These are phyloP conservation scores for Drosophila koepferae DNA, from an alignment of 2,888 invertebrate genomes.

Conservation along the genomic window DNA sequence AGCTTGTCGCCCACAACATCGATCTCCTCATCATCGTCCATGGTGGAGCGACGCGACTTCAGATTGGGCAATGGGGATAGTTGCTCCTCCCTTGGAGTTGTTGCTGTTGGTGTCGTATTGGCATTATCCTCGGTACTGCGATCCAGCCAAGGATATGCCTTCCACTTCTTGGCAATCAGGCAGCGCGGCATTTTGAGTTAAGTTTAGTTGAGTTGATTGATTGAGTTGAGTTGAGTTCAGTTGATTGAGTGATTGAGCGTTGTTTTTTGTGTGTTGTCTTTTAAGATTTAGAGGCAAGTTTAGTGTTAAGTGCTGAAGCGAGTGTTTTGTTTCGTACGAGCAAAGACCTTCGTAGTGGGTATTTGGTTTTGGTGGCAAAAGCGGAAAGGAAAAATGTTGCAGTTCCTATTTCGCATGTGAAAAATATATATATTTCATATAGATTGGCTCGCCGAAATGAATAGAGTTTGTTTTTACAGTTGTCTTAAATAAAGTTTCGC, in stretches of 20 bases:
- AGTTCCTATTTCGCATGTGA: constrained; percentile 72
- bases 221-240: constrained; percentile 24
- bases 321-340: constrained; percentile 74
- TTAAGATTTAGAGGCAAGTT: constrained; percentile 50
- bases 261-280: constrained; percentile 12
- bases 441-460: constrained; percentile 77
- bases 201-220: constrained; percentile 22
- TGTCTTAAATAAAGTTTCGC: constrained; percentile 57
- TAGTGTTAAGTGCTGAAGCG: constrained; percentile 74
- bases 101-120: constrained; percentile 49
- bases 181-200: constrained; percentile 93
- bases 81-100: constrained; percentile 60
- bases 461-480: constrained; percentile 54
- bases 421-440: constrained; percentile 38
- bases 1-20: constrained; percentile 92
- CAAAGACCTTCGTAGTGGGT: constrained; percentile 72
- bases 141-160: constrained; percentile 92
- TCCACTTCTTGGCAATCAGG: constrained; percentile 98
- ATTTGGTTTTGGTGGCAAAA: constrained; percentile 66
- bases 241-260: constrained; percentile 36
- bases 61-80: constrained; percentile 60
- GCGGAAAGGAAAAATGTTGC: constrained; percentile 78
- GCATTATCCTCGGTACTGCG: constrained; percentile 85
- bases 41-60: constrained; percentile 86
- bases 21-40: constrained; percentile 92